Evolutionary conservation across 2,797 vertebrate species (phyloP).

Genomic region (Echeneis naucrates): DNA sequence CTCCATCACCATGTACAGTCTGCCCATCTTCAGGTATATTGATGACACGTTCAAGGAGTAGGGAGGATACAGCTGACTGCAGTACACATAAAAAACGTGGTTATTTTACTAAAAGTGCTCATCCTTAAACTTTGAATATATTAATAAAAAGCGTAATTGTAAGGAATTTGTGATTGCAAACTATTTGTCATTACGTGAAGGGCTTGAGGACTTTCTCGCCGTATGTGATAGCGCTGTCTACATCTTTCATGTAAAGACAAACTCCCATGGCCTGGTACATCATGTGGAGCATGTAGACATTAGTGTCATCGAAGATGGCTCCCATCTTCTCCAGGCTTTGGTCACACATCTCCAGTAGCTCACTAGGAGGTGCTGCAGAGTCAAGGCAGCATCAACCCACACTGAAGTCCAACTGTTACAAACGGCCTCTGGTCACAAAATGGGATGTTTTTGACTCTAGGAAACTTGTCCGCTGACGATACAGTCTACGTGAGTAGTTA

Average conservation of each 20-base stretch:
- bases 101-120: neutral
- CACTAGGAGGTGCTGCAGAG: slow-evolving; percentile 87
- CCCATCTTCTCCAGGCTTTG: slow-evolving; percentile 95
- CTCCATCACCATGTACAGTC: slow-evolving; percentile 89
- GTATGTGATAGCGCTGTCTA: slow-evolving; percentile 88
- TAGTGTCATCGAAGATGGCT: slow-evolving; percentile 89
- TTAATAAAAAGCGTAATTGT: neutral
- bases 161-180: neutral
- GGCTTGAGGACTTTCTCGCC: slow-evolving; percentile 93
- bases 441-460: neutral
- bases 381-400: slow-evolving; percentile 83
- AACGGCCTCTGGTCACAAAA: neutral
- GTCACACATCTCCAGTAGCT: slow-evolving; percentile 95
- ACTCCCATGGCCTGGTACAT: slow-evolving; percentile 99
- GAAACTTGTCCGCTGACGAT: neutral
- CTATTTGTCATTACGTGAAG: slow-evolving; percentile 85
- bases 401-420: neutral
- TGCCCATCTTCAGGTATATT: slow-evolving; percentile 94
- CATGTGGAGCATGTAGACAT: slow-evolving; percentile 97
- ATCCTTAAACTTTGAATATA: neutral
- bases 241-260: slow-evolving; percentile 86
- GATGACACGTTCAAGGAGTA: slow-evolving; percentile 96
- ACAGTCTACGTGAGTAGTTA: neutral
- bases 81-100: slow-evolving; percentile 10
- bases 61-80: slow-evolving; percentile 90